Evolutionary conservation across 1,140 invertebrate species (phyloP), one percentile per base, ranked within the genome.

Genomic region (Leucophenga varia): DNA sequence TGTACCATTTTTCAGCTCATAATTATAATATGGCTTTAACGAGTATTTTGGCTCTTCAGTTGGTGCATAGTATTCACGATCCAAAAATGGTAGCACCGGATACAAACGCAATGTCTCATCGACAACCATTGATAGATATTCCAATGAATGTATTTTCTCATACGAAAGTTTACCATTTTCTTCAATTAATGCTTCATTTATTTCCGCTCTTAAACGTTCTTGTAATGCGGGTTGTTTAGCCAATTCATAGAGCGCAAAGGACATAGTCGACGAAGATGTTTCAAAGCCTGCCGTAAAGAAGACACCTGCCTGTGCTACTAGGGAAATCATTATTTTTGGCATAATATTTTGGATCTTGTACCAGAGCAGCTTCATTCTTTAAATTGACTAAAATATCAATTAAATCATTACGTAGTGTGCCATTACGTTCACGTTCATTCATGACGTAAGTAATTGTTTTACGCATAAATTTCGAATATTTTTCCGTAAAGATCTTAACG

Each of bases 271-370:
- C 1, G 87, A 85, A 0, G 87, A 87, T 0, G 90, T 91, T 67
- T 92, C 89, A 43, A 86, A 88, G 5, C 88, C 86, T 32, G 88
- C 88, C 1, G 82, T 73, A 41, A 89, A 86, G 58, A 90, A 89
- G 0, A 84, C 78, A 10, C 84, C 82, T 0, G 81, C 83, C 65
- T 88, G 85, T 3, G 85, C 82, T 9, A 85, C 76, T 61, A 87
- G 80, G n/a, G 42, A 77, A 72, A 49, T 84, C 78, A 18, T 46
- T 43, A 5, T 49, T 43, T 0, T 41, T 17, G 1, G 82, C 80
- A 41, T 57, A 36, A 14, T 64, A 56, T 0, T 59, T 47, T 12
- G 63, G 53, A 2, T 41, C n/a, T 1, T 57, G 55, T 12, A 68
- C 49, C 8, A 16, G 35, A 3, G 43, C 45, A 0, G 58, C 58